These are phyloP conservation scores for Phortica magna DNA, from an alignment of 2,888 invertebrate genomes.

Conservation along the genomic window DNA sequence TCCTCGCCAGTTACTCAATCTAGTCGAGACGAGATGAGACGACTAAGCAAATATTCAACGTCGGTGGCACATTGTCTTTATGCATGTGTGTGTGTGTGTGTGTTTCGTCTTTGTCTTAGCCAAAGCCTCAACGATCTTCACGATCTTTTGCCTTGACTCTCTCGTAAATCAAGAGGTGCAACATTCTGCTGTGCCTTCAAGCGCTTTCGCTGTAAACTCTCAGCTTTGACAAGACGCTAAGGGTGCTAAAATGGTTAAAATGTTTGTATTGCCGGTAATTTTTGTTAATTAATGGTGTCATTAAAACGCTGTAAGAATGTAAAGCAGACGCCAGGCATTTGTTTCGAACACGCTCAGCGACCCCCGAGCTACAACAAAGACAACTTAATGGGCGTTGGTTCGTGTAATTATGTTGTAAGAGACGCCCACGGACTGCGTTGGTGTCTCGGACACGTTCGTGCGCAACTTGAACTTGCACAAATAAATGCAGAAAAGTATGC, in stretches of 20 bases:
- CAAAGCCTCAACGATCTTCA: slow-evolving; percentile 40
- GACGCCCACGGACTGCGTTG: neutral
- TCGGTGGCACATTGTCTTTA: slow-evolving; percentile 52
- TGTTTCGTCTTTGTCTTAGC: slow-evolving; percentile 48
- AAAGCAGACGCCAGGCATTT: slow-evolving; percentile 20
- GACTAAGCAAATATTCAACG: neutral
- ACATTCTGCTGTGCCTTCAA: slow-evolving; percentile 41
- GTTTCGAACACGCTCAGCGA: slow-evolving; percentile 11
- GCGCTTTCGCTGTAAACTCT: slow-evolving; percentile 1
- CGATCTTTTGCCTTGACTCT: slow-evolving; percentile 48
- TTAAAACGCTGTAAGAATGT: slow-evolving; percentile 49
- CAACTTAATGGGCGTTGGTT: slow-evolving; percentile 35
- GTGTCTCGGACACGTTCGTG: neutral
- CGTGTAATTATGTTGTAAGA: slow-evolving; percentile 65
- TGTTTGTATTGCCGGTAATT: slow-evolving; percentile 59
- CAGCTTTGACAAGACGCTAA: neutral
- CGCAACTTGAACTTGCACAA: neutral
- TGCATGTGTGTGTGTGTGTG: slow-evolving; percentile 52
- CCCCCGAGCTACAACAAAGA: slow-evolving; percentile 24
- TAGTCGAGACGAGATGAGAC: no score
- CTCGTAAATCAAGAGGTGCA: slow-evolving; percentile 69
- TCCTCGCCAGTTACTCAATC: neutral
- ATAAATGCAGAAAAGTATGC: neutral
- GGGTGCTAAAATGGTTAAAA: slow-evolving; percentile 53
- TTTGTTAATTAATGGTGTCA: slow-evolving; percentile 69